phyloP scores from a whole-genome alignment of 2,888 invertebrate species.

The Nebria brevicollis region DNA sequence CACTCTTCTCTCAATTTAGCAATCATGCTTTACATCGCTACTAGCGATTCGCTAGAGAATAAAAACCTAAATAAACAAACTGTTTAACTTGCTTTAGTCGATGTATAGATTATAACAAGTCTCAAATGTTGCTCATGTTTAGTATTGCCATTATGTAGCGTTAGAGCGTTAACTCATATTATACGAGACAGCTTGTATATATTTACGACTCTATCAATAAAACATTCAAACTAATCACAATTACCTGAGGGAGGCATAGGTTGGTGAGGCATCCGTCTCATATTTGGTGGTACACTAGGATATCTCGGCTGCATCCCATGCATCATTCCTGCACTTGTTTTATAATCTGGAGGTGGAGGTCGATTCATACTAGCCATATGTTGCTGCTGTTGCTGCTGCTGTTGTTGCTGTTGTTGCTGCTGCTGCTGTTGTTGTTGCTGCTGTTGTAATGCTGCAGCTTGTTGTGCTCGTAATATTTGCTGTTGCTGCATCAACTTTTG shows the following conservation, averaged over 20 bases:
- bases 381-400: conserved; percentile 53
- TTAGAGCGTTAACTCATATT: not conserved
- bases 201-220: not conserved
- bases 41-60: no score
- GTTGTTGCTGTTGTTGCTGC: conserved; percentile 58
- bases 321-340: conserved; percentile 70
- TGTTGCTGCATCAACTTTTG: conserved; percentile 61
- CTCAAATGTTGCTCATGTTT: no score
- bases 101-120: no score
- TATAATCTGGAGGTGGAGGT: conserved; percentile 89
- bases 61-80: no score
- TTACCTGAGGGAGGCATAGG: conserved; percentile 76
- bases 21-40: no score
- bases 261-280: conserved; percentile 75
- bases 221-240: not conserved
- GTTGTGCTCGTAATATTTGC: conserved; percentile 69
- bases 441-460: conserved; percentile 54
- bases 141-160: no score
- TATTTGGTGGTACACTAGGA: conserved; percentile 66
- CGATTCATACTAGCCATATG: conserved; percentile 61
- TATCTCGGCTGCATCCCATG: conserved; percentile 60
- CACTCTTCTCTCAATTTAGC: no score
- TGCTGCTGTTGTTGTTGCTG: conserved; percentile 56
- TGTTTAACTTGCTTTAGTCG: no score
- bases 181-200: not conserved